Percentiles rank a stretch among this genome's conserved stretches.
Evolutionary conservation across 2,113 vertebrate genomes (phyloP).

Genomic region (Mohoua ochrocephala): DNA sequence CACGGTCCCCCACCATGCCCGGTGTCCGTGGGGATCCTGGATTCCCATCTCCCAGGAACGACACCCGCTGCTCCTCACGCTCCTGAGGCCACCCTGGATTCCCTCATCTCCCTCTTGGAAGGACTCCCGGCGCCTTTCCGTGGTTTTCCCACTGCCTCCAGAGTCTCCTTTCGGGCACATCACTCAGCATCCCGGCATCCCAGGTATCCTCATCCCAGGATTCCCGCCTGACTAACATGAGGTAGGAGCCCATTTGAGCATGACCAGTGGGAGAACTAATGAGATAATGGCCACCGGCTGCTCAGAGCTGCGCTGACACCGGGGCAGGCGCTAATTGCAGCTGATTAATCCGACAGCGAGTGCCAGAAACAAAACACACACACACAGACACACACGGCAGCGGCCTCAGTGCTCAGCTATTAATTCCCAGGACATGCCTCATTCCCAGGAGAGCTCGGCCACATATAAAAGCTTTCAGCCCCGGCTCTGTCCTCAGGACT

Average conservation of each 20-base stretch:
- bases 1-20: rapidly evolving
- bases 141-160: neutral
- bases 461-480: neutral
- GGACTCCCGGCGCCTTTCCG: rapidly evolving
- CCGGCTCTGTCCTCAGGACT: neutral
- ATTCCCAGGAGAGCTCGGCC: neutral
- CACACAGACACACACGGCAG: neutral
- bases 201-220: neutral
- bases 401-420: constrained; percentile 34
- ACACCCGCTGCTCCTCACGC: rapidly evolving
- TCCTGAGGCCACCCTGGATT: neutral
- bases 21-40: rapidly evolving
- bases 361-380: neutral
- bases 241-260: neutral
- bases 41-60: neutral
- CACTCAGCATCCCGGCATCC: constrained; percentile 14
- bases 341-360: neutral
- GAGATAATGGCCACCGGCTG: neutral
- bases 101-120: neutral
- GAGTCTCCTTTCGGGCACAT: neutral
- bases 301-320: neutral
- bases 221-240: neutral
- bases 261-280: neutral
- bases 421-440: constrained; percentile 49
- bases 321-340: constrained; percentile 24